These are phyloP conservation scores for Thaleichthys pacificus DNA, from an alignment of 2,797 vertebrate species.

Conservation along the genomic window DNA sequence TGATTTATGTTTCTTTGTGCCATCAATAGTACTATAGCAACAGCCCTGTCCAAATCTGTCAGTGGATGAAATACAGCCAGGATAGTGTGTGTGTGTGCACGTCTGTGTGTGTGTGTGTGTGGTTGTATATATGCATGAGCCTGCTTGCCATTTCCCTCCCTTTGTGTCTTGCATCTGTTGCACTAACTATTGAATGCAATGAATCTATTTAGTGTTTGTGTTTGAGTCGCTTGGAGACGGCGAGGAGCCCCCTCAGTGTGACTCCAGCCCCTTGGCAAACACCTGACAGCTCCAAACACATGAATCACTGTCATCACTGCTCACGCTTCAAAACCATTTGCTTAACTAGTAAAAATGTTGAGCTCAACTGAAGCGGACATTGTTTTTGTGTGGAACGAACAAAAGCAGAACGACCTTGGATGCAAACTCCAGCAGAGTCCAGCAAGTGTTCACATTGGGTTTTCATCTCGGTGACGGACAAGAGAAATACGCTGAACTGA, in stretches of 20 bases:
- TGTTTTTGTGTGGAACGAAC: slow-evolving; percentile 3
- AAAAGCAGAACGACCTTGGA: background rate
- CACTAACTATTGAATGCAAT: background rate
- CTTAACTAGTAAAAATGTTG: background rate
- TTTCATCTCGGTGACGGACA: slow-evolving; percentile 10
- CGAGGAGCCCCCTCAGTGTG: slow-evolving; percentile 15
- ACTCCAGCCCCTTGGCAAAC: slow-evolving; percentile 46
- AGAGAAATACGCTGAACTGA: slow-evolving; percentile 13
- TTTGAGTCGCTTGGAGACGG: slow-evolving; percentile 45
- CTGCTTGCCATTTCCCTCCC: slow-evolving; percentile 18
- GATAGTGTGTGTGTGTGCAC: slow-evolving; percentile 7
- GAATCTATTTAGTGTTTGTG: slow-evolving; percentile 46
- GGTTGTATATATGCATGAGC: background rate
- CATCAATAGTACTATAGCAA: slow-evolving; percentile 5
- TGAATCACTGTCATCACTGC: slow-evolving; percentile 39
- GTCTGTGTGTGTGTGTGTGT: slow-evolving; percentile 3
- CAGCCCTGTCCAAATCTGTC: slow-evolving; percentile 17
- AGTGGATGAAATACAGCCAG: slow-evolving; percentile 38
- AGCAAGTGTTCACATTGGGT: background rate
- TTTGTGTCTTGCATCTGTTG: slow-evolving; percentile 23
- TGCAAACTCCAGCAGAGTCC: background rate
- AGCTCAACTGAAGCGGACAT: slow-evolving; percentile 31
- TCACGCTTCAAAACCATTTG: slow-evolving; percentile 15
- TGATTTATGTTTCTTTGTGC: slow-evolving; percentile 36
- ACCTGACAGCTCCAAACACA: slow-evolving; percentile 37